Percentiles rank a stretch among this genome's conserved stretches.
Conservation (phyloP, 2,797 vertebrate species). For the Hemibagrus guttatus region DNA sequence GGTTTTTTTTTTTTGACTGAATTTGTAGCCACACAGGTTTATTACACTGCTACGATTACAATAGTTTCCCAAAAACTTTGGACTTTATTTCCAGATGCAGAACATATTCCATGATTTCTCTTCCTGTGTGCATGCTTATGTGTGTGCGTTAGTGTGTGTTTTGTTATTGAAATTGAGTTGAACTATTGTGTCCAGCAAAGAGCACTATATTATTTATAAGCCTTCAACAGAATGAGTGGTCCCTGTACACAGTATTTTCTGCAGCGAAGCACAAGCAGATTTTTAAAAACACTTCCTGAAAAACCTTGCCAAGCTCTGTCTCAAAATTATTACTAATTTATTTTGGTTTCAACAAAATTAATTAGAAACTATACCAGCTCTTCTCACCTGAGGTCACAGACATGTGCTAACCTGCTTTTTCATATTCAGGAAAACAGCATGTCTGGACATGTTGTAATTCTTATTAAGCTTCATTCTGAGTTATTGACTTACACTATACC, state of each 20-base stretch:
- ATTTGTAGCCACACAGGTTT: neutral
- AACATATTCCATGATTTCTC: neutral
- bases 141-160: conserved; percentile 28
- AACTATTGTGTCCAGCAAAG: neutral
- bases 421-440: conserved; percentile 13
- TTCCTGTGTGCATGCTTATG: neutral
- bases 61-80: neutral
- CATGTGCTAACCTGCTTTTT: conserved; percentile 14
- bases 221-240: neutral
- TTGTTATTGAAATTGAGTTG: neutral
- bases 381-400: conserved; percentile 2
- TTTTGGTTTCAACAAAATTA: conserved; percentile 13
- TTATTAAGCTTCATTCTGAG: neutral
- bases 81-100: neutral
- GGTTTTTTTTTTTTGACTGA: neutral
- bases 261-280: neutral
- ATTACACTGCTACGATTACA: neutral
- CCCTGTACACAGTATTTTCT: neutral
- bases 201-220: conserved; percentile 10
- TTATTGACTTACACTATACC: neutral
- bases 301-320: neutral
- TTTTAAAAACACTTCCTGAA: conserved; percentile 1
- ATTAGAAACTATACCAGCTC: neutral
- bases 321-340: neutral
- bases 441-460: conserved; percentile 4